A percentile compares a stretch with the other conserved stretches of the same genome.
These are phyloP conservation scores for Eucriotettix oculatus DNA, from an alignment of 2,888 invertebrate species.

Conservation along the genomic window DNA sequence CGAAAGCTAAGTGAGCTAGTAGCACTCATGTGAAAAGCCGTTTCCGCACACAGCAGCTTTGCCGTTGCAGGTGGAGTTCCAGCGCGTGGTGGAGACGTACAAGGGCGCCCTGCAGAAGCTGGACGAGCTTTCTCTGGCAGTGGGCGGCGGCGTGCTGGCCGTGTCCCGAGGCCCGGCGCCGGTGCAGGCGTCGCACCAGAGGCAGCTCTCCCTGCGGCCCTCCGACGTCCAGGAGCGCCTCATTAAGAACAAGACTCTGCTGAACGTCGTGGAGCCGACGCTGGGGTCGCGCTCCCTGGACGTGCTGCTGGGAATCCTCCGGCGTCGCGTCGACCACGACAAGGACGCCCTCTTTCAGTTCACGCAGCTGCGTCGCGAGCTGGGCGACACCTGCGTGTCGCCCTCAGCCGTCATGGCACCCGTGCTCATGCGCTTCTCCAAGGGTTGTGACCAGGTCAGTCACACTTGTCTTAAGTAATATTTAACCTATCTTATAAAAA, in stretches of 20 bases:
- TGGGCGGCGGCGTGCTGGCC: slow-evolving; percentile 23
- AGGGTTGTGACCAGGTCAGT: slow-evolving; percentile 34
- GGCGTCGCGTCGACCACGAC: slow-evolving; percentile 73
- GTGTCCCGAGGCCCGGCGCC: slow-evolving; percentile 49
- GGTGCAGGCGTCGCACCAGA: slow-evolving; percentile 75
- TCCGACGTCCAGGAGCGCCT: slow-evolving; percentile 76
- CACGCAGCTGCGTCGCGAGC: slow-evolving; percentile 36
- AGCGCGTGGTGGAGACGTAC: slow-evolving; percentile 15
- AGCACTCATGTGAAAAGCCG: too few relatives aligned
- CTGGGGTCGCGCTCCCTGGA: slow-evolving; percentile 67
- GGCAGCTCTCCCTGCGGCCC: slow-evolving; percentile 66
- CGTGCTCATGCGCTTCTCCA: slow-evolving; percentile 30
- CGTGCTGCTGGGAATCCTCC: slow-evolving; percentile 52
- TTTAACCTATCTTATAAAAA: too few relatives aligned
- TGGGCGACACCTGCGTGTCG: slow-evolving; percentile 35
- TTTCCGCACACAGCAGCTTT: too few relatives aligned
- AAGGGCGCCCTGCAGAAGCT: slow-evolving; percentile 64
- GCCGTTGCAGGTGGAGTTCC: slow-evolving; percentile 23
- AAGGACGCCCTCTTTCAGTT: slow-evolving; percentile 66
- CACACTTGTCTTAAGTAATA: too few relatives aligned
- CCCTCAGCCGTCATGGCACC: slow-evolving; percentile 42
- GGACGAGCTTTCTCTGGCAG: slow-evolving; percentile 48
- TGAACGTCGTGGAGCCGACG: slow-evolving; percentile 49
- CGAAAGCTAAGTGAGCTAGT: too few relatives aligned
- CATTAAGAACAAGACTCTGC: slow-evolving; percentile 78